These are phyloP conservation scores for Panulirus ornatus DNA, from an alignment of 1,140 invertebrate genomes.

Conservation along the genomic window DNA sequence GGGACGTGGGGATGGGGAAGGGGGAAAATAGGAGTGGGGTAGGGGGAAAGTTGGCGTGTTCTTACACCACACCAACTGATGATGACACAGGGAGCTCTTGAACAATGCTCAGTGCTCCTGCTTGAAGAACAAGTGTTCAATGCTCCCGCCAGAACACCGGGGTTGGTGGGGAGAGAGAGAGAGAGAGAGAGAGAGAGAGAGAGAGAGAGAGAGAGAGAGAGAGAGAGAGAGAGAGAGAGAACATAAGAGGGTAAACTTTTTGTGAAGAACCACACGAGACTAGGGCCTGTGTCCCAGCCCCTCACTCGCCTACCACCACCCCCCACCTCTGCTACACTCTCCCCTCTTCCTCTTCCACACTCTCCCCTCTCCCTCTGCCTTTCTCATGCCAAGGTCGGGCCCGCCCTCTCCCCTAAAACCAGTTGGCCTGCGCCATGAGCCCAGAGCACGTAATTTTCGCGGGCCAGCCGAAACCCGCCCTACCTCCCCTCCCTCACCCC, in stretches of 20 bases:
- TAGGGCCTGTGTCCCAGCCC: too few species aligned
- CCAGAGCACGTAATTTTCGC: neutral
- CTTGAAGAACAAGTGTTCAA: too few species aligned
- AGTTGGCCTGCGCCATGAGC: neutral
- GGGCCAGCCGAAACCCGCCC: neutral
- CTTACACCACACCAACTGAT: too few species aligned
- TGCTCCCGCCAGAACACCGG: too few species aligned
- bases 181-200: neutral
- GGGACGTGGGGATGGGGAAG: too few species aligned
- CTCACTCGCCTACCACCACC: neutral
- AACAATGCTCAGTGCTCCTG: too few species aligned
- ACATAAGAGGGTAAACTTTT: neutral
- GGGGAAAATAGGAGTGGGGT: too few species aligned
- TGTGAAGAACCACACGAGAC: too few species aligned
- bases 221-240: neutral
- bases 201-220: neutral
- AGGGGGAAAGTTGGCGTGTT: too few species aligned
- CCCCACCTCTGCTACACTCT: neutral
- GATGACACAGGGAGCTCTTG: too few species aligned
- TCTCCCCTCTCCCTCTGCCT: neutral
- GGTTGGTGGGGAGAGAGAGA: neutral
- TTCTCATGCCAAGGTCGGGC: neutral
- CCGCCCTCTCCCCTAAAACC: neutral
- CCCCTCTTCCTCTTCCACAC: neutral
- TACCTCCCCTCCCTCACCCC: neutral